Evolutionary conservation across 1,140 invertebrate genomes (phyloP).

Genomic region (Andricus grossulariae): DNA sequence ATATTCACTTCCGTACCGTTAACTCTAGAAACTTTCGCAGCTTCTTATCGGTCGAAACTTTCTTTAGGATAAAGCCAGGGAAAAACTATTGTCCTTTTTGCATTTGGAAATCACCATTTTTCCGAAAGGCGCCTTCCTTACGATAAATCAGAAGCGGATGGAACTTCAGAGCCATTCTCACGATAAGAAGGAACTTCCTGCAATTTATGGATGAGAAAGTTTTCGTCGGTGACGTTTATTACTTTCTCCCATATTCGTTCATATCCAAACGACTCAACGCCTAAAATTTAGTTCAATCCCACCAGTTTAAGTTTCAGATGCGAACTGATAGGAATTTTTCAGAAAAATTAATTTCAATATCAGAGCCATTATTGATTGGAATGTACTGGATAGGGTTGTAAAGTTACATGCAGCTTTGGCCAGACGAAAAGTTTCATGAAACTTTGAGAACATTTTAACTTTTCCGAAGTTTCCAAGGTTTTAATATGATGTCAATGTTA

Average conservation of each 20-base stretch:
- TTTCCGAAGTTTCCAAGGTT: no score
- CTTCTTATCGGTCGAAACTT: constrained; percentile 11
- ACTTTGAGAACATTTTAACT: no score
- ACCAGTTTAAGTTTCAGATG: background rate
- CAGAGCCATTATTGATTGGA: no score
- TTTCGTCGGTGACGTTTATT: constrained; percentile 23
- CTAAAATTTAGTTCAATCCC: background rate
- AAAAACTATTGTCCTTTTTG: constrained; percentile 23
- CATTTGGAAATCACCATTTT: constrained; percentile 42
- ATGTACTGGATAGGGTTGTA: no score
- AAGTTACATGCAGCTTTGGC: no score
- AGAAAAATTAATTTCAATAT: no score
- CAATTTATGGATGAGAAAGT: constrained; percentile 22
- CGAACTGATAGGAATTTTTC: no score
- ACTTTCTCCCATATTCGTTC: constrained; percentile 10
- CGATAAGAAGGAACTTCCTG: constrained; percentile 42
- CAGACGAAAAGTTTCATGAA: no score
- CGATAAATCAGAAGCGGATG: constrained; percentile 46
- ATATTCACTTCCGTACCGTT: constrained; percentile 15
- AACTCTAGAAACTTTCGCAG: background rate
- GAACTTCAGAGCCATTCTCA: constrained; percentile 43
- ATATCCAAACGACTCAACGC: constrained; percentile 2
- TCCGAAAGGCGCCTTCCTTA: constrained; percentile 37
- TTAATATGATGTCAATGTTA: no score
- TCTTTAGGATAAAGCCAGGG: background rate